A percentile compares a stretch with the other conserved stretches of the same genome.
These are phyloP conservation scores for Idaea aversata DNA, from an alignment of 2,888 invertebrate genomes.

Conservation along the genomic window DNA sequence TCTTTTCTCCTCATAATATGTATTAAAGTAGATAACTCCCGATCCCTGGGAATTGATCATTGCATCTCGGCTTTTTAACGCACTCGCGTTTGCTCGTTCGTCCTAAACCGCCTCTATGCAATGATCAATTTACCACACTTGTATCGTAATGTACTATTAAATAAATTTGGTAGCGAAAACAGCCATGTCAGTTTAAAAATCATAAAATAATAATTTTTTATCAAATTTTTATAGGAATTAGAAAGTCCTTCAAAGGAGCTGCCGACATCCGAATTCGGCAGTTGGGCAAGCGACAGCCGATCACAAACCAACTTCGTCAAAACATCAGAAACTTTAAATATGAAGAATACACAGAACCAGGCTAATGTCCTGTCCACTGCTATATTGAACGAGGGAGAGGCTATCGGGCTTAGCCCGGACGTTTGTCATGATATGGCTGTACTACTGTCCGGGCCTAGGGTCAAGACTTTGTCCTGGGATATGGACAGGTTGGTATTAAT, in stretches of 20 bases:
- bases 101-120: no score
- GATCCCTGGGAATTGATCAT: no score
- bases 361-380: slow-evolving; percentile 81
- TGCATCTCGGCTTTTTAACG: no score
- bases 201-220: not conserved
- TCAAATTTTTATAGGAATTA: not conserved
- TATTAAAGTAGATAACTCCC: no score
- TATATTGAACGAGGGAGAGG: slow-evolving; percentile 81
- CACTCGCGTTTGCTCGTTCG: no score
- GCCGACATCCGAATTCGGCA: slow-evolving; percentile 51
- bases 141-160: no score
- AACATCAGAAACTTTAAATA: slow-evolving; percentile 67
- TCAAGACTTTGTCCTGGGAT: slow-evolving; percentile 86
- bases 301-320: slow-evolving; percentile 74
- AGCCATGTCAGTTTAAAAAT: no score
- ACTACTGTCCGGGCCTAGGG: slow-evolving; percentile 84
- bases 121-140: no score
- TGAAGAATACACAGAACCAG: slow-evolving; percentile 60
- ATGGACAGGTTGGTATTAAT: slow-evolving; percentile 57
- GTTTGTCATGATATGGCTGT: slow-evolving; percentile 86
- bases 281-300: slow-evolving; percentile 72
- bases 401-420: slow-evolving; percentile 83
- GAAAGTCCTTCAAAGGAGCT: not conserved
- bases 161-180: not conserved
- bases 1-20: no score